Percentiles rank a stretch among this genome's conserved stretches.
Conservation (phyloP, 2,797 vertebrate species). For the Protosalanx chinensis region DNA sequence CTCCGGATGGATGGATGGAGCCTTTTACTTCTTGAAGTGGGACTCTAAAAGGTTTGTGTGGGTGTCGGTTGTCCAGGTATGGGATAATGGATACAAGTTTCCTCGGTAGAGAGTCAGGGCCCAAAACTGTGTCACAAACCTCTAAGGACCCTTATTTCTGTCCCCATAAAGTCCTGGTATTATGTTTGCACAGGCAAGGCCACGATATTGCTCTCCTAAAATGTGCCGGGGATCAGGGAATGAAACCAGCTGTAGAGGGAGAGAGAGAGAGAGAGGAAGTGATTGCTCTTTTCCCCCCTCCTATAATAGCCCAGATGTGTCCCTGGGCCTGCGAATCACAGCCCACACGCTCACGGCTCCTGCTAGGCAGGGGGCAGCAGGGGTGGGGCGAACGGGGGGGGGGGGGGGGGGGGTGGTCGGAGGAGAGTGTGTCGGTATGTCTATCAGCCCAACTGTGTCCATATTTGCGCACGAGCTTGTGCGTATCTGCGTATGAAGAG, state of each 20-base stretch:
- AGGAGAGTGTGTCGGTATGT: neutral
- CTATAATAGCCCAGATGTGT: constrained; percentile 46
- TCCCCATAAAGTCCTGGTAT: neutral
- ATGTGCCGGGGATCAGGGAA: neutral
- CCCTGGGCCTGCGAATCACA: constrained; percentile 36
- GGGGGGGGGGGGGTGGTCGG: neutral
- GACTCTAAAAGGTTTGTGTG: neutral
- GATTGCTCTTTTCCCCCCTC: constrained; percentile 40
- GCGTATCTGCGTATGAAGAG: neutral
- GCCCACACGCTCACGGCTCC: constrained; percentile 22
- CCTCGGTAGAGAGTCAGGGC: too few species aligned
- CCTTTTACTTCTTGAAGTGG: neutral
- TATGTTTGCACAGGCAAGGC: neutral
- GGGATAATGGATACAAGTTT: neutral
- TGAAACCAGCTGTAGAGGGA: neutral
- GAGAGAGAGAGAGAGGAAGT: neutral
- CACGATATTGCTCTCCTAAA: neutral
- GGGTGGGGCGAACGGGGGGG: neutral
- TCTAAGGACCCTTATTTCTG: neutral
- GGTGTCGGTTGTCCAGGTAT: neutral
- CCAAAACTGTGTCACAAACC: neutral
- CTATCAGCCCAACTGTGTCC: neutral
- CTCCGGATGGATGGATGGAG: too few species aligned
- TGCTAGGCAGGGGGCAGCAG: neutral
- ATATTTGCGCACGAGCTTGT: neutral